These are phyloP conservation scores for Automeris io DNA, from an alignment of 2,888 invertebrate species.

Conservation along the genomic window DNA sequence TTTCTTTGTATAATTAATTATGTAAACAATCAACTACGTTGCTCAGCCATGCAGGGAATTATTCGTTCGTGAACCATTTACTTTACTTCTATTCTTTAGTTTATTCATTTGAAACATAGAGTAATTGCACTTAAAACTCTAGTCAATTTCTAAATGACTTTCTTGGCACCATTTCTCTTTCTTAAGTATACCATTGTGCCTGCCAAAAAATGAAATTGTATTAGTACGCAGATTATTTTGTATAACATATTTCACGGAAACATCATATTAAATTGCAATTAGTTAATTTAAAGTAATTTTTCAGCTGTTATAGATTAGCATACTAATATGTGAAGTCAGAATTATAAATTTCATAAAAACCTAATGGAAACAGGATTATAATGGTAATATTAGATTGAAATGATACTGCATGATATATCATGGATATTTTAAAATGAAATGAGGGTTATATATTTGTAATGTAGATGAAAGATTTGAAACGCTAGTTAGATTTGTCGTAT, in stretches of 20 bases:
- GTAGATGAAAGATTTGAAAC: neutral
- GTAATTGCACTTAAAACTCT: conserved; percentile 5
- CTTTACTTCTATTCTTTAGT: conserved; percentile 11
- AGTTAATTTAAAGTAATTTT: too few relatives aligned
- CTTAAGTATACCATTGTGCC: conserved; percentile 49
- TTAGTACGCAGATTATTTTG: conserved; percentile 1
- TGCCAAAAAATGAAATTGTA: conserved; percentile 35
- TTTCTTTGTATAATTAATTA: neutral
- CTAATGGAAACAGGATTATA: too few relatives aligned
- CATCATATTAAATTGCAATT: too few relatives aligned
- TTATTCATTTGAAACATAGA: conserved; percentile 13
- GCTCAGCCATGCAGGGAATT: neutral
- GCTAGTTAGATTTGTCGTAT: conserved; percentile 13
- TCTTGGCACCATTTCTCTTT: conserved; percentile 19
- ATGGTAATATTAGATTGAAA: too few relatives aligned
- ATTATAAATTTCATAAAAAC: too few relatives aligned
- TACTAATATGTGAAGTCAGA: too few relatives aligned
- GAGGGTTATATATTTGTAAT: conserved; percentile 10
- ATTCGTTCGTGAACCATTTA: neutral
- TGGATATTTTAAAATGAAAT: conserved; percentile 8
- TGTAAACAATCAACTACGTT: neutral
- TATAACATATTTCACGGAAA: neutral
- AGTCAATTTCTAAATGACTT: conserved; percentile 10
- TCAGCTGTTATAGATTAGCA: too few relatives aligned
- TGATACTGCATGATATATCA: neutral